phyloP scores from a whole-genome alignment of 1,140 invertebrate species.

The Penaeus japonicus region DNA sequence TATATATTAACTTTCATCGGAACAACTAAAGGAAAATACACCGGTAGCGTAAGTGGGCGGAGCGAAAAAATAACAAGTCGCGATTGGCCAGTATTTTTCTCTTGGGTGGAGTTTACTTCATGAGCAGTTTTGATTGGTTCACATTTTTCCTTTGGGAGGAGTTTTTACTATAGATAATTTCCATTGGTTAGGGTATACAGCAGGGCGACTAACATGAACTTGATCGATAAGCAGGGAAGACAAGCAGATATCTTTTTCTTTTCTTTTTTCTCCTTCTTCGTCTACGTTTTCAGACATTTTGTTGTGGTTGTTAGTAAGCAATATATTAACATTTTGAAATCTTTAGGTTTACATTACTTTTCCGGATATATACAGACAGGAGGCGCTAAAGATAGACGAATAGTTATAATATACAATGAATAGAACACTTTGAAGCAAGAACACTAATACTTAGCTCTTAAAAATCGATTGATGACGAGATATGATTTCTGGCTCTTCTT shows the following conservation, averaged over 20 bases:
- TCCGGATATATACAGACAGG: too few species aligned
- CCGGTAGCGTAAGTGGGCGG: constrained; percentile 3
- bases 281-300: neutral
- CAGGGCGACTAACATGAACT: neutral
- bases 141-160: neutral
- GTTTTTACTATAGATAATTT: constrained; percentile 2
- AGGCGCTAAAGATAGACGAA: too few species aligned
- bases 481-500: too few species aligned
- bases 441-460: too few species aligned
- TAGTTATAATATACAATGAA: too few species aligned
- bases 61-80: neutral
- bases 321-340: too few species aligned
- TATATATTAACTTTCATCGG: constrained; percentile 16
- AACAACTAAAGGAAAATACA: neutral
- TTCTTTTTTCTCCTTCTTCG: neutral
- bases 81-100: constrained; percentile 14
- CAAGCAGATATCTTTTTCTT: neutral
- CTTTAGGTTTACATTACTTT: too few species aligned
- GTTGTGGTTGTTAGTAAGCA: too few species aligned
- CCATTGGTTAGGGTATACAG: constrained; percentile 6
- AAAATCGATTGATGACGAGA: too few species aligned
- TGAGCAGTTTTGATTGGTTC: constrained; percentile 4
- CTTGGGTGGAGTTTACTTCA: constrained; percentile 16
- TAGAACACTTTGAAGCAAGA: too few species aligned
- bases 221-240: constrained; percentile 19